Evolutionary conservation across 2,888 invertebrate species (phyloP), one percentile per base, ranked within the genome.

Genomic region (Epirrhoe alternata): DNA sequence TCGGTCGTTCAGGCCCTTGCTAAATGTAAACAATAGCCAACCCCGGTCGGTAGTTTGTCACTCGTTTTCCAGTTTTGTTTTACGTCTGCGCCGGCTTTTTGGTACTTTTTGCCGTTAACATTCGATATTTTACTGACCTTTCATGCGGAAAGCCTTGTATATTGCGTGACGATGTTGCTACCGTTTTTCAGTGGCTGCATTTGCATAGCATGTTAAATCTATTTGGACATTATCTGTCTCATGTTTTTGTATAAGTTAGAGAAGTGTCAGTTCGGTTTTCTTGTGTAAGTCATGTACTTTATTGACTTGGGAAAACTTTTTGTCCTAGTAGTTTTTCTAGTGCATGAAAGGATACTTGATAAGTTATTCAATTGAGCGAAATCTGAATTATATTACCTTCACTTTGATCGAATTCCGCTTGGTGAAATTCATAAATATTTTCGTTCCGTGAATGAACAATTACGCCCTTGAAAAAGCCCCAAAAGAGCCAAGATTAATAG

Each of bases 31-130:
- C 79, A 80, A 79, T 76, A 73, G 75, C 70, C 74, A 60, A 66
- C 66, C 78, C 77, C 75, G 65, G 54, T 35, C 54, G 77, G 76
- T 81, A 81, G 79, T 86, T 85, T 86, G 83, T 86, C 86, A 85
- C 85, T 77, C 74, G 72, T 79, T 79, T 77, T 77, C 74, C 72
- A 77, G 68, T 72, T 77, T 76, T 74, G 80, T 82, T 83, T 83
- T 80, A 79, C 82, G 81, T 82, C 83, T 81, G 77, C 78, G 59
- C 71, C 69, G 51, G 61, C 68, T 70, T 76, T 79, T 77, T 76
- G 74, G 68, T 73, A 68, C 75, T 80, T 79, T 81, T 80, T 77
- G 77, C 72, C 74, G 74, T 76, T 80, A 71, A 69, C 74, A 69
- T 74, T 74, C 80, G 73, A 81, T 81, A 81, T 78, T 77, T 73